These are phyloP conservation scores for Neodiprion lecontei DNA, from an alignment of 1,140 invertebrate genomes.

Conservation along the genomic window DNA sequence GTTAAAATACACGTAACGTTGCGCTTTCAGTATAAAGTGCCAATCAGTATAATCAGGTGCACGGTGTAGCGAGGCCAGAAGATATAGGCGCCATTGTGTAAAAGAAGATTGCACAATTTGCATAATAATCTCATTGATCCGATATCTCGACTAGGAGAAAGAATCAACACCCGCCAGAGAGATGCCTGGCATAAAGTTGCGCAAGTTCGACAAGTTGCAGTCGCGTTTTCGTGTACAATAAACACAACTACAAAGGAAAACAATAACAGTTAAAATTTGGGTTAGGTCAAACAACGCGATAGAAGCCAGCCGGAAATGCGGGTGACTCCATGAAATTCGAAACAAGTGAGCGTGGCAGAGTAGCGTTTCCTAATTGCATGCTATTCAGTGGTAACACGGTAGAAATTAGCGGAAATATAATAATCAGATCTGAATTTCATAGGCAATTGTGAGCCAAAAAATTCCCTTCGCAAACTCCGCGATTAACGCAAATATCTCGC, in stretches of 20 bases:
- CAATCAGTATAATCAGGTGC: not conserved
- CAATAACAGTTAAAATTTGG: not conserved
- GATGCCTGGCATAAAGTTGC: not conserved
- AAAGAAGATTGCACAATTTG: not conserved
- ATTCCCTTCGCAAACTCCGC: no score
- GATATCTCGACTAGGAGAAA: not conserved
- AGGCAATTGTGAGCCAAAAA: not conserved
- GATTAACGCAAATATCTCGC: no score
- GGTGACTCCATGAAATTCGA: not conserved
- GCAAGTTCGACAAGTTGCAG: not conserved
- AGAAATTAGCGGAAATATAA: not conserved
- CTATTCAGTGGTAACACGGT: not conserved
- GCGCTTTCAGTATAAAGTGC: not conserved
- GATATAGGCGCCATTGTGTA: not conserved
- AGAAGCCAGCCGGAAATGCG: no score
- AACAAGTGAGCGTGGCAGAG: not conserved
- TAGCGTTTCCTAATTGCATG: not conserved
- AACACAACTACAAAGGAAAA: not conserved
- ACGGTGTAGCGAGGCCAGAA: not conserved
- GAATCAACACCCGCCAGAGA: not conserved
- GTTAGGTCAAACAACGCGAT: not conserved
- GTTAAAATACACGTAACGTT: not conserved
- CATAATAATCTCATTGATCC: conserved; percentile 3
- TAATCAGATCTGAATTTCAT: not conserved
- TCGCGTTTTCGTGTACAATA: not conserved